Evolutionary conservation across 2,113 vertebrate species (phyloP), one percentile per base, ranked within the genome.

Genomic region (Tyto alba): DNA sequence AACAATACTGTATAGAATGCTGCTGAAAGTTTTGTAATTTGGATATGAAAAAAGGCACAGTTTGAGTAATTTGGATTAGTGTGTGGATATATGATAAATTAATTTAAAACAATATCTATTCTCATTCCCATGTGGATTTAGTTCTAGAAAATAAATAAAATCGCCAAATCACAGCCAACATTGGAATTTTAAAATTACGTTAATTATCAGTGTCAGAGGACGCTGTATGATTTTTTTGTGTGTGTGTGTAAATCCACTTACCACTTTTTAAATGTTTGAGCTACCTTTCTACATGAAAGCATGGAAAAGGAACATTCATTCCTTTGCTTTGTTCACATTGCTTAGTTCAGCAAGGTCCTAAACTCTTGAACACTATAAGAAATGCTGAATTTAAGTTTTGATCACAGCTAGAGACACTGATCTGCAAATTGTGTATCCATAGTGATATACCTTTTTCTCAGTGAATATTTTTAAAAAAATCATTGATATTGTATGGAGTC

Each of bases 1-100:
- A 92, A 55, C 57, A 72, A 20, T 69, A 77, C 32, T 21, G 11
- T 79, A 43, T 16, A 43, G 52, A 75, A 75, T 75, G 40, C 56
- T 78, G 57, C 88, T 92, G 52, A 63, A 94, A 90, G 76, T 62
- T 95, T 71, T 67, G 36, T 90, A 81, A 68, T 84, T 90, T 77
- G 62, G 63, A n/a, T 89, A 87, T 67, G 57, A 63, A 85, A 85
- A 96, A 86, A 76, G 23, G 15, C 52, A 78, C 47, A 92, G 36
- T 50, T 81, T 90, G 56, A 85, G 15, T 84, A 92, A 87, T 90
- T 43, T 8, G 50, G 40, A 60, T 43, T 85, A 78, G 19, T 45
- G 15, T 86, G n/a, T 78, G 48, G 26, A 55, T 76, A 45, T 67
- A 43, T 6, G 7, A 52, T 64, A 77, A n/a, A 80, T 87, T 68